phyloP scores from a whole-genome alignment of 2,797 vertebrate genomes.

The Paratrypauchen microcephalus region DNA sequence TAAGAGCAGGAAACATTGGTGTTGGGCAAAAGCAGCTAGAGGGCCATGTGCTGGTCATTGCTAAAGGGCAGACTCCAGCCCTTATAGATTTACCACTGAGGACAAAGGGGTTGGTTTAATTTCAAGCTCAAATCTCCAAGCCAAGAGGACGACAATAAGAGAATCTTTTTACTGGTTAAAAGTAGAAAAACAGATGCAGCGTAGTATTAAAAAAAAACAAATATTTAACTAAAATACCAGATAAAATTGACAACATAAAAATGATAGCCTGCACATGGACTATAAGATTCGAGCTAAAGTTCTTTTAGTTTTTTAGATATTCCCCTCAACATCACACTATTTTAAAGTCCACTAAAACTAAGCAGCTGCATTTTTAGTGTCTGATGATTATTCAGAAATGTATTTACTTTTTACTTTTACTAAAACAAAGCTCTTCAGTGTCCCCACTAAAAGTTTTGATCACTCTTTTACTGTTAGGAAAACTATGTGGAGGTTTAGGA shows the following conservation, averaged over 20 bases:
- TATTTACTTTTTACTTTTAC: neutral
- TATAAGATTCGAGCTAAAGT: too few relatives aligned
- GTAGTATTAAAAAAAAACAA: neutral
- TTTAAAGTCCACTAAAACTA: neutral
- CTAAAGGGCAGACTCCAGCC: slow-evolving; percentile 15
- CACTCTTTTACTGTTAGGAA: neutral
- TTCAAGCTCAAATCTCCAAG: neutral
- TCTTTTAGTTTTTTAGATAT: too few relatives aligned
- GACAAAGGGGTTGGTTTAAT: slow-evolving; percentile 8
- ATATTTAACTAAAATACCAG: too few relatives aligned
- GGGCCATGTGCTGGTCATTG: neutral
- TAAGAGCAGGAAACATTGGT: slow-evolving; percentile 26
- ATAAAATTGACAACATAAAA: too few relatives aligned
- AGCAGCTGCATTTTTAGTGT: neutral
- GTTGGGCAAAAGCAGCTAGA: slow-evolving; percentile 9
- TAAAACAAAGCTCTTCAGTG: neutral
- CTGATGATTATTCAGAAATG: neutral
- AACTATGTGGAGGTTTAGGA: neutral
- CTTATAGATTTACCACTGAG: slow-evolving; percentile 13
- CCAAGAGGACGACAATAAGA: neutral
- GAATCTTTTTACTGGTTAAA: neutral
- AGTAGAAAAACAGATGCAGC: neutral
- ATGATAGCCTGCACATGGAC: too few relatives aligned
- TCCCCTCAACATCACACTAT: too few relatives aligned
- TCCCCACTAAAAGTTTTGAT: neutral